These are phyloP conservation scores for Oxygymnocypris stewartii DNA, from an alignment of 2,113 vertebrate genomes.

Conservation along the genomic window DNA sequence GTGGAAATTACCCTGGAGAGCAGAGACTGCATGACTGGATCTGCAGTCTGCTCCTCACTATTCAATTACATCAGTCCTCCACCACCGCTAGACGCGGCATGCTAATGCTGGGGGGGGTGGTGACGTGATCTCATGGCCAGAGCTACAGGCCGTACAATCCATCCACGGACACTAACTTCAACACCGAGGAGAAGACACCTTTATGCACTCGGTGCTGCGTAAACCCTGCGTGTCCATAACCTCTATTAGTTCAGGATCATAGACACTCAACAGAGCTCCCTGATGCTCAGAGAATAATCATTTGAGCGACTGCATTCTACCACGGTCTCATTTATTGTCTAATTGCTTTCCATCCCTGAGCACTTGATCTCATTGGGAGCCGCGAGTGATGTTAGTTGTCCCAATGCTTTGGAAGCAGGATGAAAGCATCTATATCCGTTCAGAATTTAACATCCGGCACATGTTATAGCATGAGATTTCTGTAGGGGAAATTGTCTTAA, in stretches of 20 bases:
- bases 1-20: slow-evolving; percentile 38
- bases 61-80: slow-evolving; percentile 69
- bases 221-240: slow-evolving; percentile 52
- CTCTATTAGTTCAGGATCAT: slow-evolving; percentile 73
- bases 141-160: slow-evolving; percentile 52
- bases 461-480: not conserved
- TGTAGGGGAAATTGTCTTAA: slow-evolving; percentile 7
- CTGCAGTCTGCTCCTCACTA: slow-evolving; percentile 61
- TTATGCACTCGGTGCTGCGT: slow-evolving; percentile 20
- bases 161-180: slow-evolving; percentile 26
- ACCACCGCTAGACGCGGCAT: slow-evolving; percentile 53
- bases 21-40: slow-evolving; percentile 64
- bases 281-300: slow-evolving; percentile 68
- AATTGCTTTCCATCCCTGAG: slow-evolving; percentile 33
- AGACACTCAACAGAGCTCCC: slow-evolving; percentile 58
- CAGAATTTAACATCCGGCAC: not conserved
- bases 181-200: slow-evolving; percentile 19
- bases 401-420: not conserved
- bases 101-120: slow-evolving; percentile 60
- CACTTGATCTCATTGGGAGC: slow-evolving; percentile 29
- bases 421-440: slow-evolving; percentile 10
- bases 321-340: slow-evolving; percentile 41
- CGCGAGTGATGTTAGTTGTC: not conserved
- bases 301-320: slow-evolving; percentile 31
- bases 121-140: slow-evolving; percentile 55